A percentile compares a stretch with the other conserved stretches of the same genome.
phyloP scores from a whole-genome alignment of 2,113 vertebrate species.

The Gallinago undulata region DNA sequence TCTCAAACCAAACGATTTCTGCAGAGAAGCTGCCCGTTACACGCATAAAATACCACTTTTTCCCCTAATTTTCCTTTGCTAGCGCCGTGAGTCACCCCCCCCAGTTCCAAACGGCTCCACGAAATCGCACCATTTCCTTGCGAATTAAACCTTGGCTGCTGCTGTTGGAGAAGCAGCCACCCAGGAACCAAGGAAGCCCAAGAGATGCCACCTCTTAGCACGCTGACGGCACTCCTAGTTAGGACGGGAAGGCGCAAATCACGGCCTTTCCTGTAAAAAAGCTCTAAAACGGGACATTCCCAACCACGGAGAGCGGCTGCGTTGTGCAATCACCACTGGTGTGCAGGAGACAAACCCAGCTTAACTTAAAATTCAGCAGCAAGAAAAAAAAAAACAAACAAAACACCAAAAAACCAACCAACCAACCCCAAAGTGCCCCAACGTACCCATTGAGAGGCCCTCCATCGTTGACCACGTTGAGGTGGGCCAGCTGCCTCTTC shows the following conservation, averaged over 20 bases:
- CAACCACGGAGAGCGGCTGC: accelerated
- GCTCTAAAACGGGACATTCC: accelerated
- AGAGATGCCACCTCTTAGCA: neutral
- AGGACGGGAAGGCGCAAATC: neutral
- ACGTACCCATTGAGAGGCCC: constrained; percentile 93
- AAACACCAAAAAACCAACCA: neutral
- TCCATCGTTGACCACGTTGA: constrained; percentile 93
- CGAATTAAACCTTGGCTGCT: neutral
- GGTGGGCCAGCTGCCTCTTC: constrained; percentile 91
- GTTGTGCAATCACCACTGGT: neutral
- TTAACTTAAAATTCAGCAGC: neutral
- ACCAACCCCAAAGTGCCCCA: neutral
- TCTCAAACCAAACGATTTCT: neutral
- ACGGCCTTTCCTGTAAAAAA: neutral
- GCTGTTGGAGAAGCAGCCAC: neutral
- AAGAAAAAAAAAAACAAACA: too few species aligned
- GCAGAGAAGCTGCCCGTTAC: neutral
- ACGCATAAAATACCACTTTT: neutral
- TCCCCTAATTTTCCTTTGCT: neutral
- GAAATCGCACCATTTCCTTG: neutral
- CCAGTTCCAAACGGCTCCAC: neutral
- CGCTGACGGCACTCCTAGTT: neutral
- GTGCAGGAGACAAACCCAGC: neutral
- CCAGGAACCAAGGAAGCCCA: neutral
- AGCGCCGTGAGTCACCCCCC: neutral